Conservation (phyloP, 1,140 invertebrate species). For the Drosophila subobscura region DNA sequence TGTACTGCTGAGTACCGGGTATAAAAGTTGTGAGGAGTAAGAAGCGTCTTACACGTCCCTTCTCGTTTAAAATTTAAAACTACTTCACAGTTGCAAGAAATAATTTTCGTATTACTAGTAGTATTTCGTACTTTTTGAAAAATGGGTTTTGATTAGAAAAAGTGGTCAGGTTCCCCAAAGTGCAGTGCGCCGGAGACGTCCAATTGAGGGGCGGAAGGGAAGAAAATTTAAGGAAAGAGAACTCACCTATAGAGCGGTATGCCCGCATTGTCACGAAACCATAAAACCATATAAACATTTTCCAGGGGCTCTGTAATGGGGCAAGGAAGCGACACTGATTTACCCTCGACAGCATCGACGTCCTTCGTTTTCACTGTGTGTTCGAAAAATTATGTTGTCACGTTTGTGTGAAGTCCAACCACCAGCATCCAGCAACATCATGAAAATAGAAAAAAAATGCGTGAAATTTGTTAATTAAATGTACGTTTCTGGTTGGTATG, state of each 20-base stretch:
- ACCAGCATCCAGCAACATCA: constrained; percentile 36
- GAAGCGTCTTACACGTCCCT: too few species aligned
- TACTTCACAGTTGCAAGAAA: too few species aligned
- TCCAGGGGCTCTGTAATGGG: constrained; percentile 92
- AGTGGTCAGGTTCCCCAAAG: too few species aligned
- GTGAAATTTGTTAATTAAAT: constrained; percentile 83
- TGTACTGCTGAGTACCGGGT: too few species aligned
- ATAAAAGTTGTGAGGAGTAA: too few species aligned
- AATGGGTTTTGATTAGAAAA: too few species aligned
- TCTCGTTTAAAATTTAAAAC: too few species aligned
- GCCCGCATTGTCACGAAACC: constrained; percentile 93
- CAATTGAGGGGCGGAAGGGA: constrained; percentile 18
- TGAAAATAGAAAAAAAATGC: constrained; percentile 82
- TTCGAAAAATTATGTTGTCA: constrained; percentile 72
- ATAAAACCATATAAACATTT: constrained; percentile 94
- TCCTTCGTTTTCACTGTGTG: constrained; percentile 86
- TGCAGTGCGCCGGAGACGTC: not conserved
- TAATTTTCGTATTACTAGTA: too few species aligned
- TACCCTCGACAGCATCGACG: constrained; percentile 92
- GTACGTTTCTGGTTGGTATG: constrained; percentile 37
- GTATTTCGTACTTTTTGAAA: too few species aligned
- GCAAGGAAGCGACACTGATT: constrained; percentile 92
- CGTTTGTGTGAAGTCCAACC: constrained; percentile 20
- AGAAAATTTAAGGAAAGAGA: not conserved
- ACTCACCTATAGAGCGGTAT: constrained; percentile 93